A percentile compares a stretch with the other conserved stretches of the same genome.
These are phyloP conservation scores for Calyptomena viridis DNA, from an alignment of 2,113 vertebrate species.

Conservation along the genomic window DNA sequence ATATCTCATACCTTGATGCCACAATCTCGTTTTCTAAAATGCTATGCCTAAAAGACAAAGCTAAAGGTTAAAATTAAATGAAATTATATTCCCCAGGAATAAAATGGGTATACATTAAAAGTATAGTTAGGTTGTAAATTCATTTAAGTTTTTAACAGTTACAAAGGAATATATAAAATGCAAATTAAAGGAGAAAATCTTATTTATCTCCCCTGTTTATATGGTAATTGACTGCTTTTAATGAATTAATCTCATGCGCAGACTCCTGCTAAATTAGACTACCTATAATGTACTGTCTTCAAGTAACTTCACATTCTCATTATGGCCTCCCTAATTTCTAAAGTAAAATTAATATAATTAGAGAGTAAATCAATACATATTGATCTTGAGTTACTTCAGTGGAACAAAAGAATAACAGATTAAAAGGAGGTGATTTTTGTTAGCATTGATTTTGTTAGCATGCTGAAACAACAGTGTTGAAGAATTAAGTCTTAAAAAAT, in stretches of 20 bases:
- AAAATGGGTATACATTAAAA: conserved; percentile 70
- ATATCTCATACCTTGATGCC: not conserved
- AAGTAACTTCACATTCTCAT: conserved; percentile 80
- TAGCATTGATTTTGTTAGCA: conserved; percentile 67
- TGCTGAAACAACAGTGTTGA: conserved; percentile 65
- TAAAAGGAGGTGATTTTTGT: conserved; percentile 76
- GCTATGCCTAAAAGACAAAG: not conserved
- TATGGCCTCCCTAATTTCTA: conserved; percentile 74
- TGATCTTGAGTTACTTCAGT: conserved; percentile 73
- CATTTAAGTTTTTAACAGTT: conserved; percentile 72
- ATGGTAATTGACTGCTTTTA: conserved; percentile 75
- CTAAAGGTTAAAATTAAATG: conserved; percentile 40
- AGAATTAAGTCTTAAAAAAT: conserved; percentile 71
- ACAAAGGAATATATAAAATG: conserved; percentile 73
- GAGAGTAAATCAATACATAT: conserved; percentile 79
- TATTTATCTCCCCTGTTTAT: conserved; percentile 76
- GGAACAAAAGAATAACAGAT: conserved; percentile 75
- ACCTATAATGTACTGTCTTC: conserved; percentile 75
- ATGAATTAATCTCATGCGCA: conserved; percentile 81
- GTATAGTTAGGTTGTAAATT: conserved; percentile 58
- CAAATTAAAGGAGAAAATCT: conserved; percentile 71
- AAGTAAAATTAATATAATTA: conserved; percentile 83
- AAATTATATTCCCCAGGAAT: conserved; percentile 53
- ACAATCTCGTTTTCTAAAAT: conserved; percentile 15
- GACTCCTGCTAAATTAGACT: conserved; percentile 71